These are phyloP conservation scores for Apamea monoglypha DNA, from an alignment of 2,888 invertebrate species.

Conservation along the genomic window DNA sequence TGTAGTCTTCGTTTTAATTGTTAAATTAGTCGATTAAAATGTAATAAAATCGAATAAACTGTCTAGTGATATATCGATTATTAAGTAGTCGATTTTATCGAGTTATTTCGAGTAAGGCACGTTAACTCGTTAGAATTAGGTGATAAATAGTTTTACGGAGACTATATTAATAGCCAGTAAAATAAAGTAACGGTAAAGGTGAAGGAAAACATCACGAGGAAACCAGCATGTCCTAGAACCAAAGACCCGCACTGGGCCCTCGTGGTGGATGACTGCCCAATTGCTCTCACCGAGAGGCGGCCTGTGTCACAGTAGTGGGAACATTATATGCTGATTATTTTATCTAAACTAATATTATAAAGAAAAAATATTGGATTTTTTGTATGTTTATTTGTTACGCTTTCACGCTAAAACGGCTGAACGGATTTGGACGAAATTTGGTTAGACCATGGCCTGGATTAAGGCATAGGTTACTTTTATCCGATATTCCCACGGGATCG, in stretches of 20 bases:
- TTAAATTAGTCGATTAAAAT: slow-evolving; percentile 34
- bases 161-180: slow-evolving; percentile 1
- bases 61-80: slow-evolving; percentile 25
- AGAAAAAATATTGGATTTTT: no score
- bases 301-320: neutral
- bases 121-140: slow-evolving; percentile 5
- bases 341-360: no score
- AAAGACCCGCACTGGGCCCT: neutral
- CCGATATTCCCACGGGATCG: no score
- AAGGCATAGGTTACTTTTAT: no score
- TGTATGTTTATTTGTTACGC: no score
- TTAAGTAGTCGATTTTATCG: slow-evolving; percentile 17
- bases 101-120: neutral
- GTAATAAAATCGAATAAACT: slow-evolving; percentile 32
- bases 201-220: neutral
- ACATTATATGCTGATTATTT: neutral
- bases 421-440: no score
- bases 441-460: no score
- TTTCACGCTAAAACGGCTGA: no score
- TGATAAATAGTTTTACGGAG: neutral
- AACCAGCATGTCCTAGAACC: neutral
- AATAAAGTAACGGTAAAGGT: neutral
- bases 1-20: slow-evolving; percentile 24
- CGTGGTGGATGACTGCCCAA: neutral
- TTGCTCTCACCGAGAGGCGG: neutral